phyloP scores from a whole-genome alignment of 2,113 vertebrate species.

The Furnarius figulus region DNA sequence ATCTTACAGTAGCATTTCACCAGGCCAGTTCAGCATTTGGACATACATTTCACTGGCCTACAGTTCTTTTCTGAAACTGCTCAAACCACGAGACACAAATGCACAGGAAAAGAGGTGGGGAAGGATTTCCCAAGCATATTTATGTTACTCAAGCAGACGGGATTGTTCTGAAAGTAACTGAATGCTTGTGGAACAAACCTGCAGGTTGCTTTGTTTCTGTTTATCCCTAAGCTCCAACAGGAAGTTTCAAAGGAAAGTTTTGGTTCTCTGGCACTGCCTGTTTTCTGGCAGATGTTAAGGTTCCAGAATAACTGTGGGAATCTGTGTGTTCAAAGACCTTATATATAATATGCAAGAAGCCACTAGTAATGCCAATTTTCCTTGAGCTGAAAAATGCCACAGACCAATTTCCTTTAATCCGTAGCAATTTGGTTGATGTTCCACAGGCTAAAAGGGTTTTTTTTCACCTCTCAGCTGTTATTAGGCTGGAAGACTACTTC shows the following conservation, averaged over 20 bases:
- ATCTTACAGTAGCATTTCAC: not conserved
- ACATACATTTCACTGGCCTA: not conserved
- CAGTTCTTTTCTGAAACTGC: not conserved
- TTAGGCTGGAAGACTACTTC: not conserved
- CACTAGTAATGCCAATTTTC: not conserved
- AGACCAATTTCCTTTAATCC: not conserved
- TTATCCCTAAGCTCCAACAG: not conserved
- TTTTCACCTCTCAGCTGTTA: not conserved
- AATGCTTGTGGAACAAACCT: not conserved
- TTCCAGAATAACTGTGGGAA: constrained; percentile 5
- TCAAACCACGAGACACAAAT: not conserved
- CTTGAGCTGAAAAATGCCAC: constrained; percentile 2
- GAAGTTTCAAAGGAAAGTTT: constrained; percentile 3
- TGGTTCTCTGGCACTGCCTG: not conserved
- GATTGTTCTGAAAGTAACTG: not conserved
- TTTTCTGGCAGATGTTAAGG: not conserved
- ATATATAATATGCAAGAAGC: not conserved
- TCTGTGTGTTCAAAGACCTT: not conserved
- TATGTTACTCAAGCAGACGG: not conserved
- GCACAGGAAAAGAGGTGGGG: not conserved
- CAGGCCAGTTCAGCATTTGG: not conserved
- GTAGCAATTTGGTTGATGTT: not conserved
- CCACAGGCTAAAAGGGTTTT: not conserved
- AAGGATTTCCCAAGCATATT: not conserved
- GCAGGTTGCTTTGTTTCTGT: not conserved